phyloP scores from a whole-genome alignment of 2,113 vertebrate genomes.

The Otis tarda region DNA sequence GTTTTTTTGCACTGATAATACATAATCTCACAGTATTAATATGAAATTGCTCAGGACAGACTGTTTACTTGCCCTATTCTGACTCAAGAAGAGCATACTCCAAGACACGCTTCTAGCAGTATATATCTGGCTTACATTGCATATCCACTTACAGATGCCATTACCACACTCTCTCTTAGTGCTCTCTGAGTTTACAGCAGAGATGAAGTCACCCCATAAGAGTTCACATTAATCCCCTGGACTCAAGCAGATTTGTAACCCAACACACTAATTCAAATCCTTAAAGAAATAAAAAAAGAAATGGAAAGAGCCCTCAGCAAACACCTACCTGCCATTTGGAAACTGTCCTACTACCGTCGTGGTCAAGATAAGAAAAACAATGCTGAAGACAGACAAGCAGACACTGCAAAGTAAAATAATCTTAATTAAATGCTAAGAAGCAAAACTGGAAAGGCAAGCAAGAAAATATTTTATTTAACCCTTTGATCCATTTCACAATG shows the following conservation, averaged over 20 bases:
- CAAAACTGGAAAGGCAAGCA: background rate
- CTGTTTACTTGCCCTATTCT: background rate
- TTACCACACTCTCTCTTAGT: background rate
- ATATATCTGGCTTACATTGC: background rate
- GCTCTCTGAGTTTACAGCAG: background rate
- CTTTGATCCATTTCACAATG: background rate
- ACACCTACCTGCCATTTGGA: conserved; percentile 83
- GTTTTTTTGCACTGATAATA: background rate
- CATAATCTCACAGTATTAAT: background rate
- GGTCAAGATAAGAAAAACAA: conserved; percentile 85
- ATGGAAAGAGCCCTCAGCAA: background rate
- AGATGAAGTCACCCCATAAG: background rate
- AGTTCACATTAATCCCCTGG: background rate
- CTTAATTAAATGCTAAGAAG: background rate
- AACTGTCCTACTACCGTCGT: conserved; percentile 83
- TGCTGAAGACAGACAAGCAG: conserved; percentile 82
- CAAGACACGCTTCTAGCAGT: background rate
- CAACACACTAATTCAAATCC: background rate
- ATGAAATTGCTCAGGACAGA: background rate
- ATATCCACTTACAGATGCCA: background rate
- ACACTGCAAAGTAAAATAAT: conserved; percentile 75
- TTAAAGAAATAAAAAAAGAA: background rate
- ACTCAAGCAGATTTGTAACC: background rate
- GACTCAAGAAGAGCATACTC: background rate
- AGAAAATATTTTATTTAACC: background rate